A percentile compares a stretch with the other conserved stretches of the same genome.
phyloP scores from a whole-genome alignment of 1,140 invertebrate genomes.

The Drosophila busckii region DNA sequence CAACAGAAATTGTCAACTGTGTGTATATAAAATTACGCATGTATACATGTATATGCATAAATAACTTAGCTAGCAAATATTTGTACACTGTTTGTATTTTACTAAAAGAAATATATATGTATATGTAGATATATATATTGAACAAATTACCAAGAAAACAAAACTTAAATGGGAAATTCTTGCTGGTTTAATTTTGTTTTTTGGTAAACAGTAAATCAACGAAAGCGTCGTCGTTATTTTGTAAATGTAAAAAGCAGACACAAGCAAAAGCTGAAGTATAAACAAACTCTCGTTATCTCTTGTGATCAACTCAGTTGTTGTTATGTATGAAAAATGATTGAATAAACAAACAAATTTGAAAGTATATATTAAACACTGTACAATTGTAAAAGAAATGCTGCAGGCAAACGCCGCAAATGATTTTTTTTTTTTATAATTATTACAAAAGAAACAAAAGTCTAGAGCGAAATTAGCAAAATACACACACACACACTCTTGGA shows the following conservation, averaged over 20 bases:
- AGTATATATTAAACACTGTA: too few species aligned
- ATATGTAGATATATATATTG: too few species aligned
- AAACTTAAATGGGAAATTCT: slow-evolving; percentile 1
- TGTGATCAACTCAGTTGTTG: slow-evolving; percentile 75
- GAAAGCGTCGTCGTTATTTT: slow-evolving; percentile 42
- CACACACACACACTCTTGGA: neutral
- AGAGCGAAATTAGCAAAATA: slow-evolving; percentile 8
- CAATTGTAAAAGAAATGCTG: slow-evolving; percentile 1
- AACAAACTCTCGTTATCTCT: slow-evolving; percentile 71
- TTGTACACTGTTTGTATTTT: slow-evolving; percentile 70
- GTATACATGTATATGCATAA: slow-evolving; percentile 26
- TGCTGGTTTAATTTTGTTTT: slow-evolving; percentile 9
- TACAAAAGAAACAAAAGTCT: slow-evolving; percentile 29
- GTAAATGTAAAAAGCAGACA: slow-evolving; percentile 19
- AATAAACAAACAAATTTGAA: slow-evolving; percentile 19
- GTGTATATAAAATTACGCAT: slow-evolving; percentile 14
- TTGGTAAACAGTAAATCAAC: slow-evolving; percentile 17
- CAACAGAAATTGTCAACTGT: neutral
- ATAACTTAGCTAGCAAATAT: slow-evolving; percentile 62
- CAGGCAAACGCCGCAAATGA: slow-evolving; percentile 12
- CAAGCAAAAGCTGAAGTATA: slow-evolving; percentile 21
- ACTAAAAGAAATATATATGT: too few species aligned
- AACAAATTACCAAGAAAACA: neutral
- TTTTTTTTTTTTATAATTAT: slow-evolving; percentile 25
- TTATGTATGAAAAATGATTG: slow-evolving; percentile 49